These are phyloP conservation scores for Coreius guichenoti DNA, from an alignment of 2,797 vertebrate species.

Conservation along the genomic window DNA sequence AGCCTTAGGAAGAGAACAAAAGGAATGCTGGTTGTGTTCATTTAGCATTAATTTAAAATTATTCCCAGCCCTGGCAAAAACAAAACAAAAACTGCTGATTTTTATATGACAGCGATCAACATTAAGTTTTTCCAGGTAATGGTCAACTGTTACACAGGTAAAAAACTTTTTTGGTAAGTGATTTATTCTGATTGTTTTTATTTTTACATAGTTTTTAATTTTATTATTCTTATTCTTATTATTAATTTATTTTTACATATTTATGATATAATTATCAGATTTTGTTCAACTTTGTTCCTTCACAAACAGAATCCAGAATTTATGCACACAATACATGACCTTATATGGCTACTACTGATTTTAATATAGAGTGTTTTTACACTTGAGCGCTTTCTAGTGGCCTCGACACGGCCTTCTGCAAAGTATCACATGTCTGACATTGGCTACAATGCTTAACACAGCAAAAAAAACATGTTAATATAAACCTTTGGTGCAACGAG, in stretches of 20 bases:
- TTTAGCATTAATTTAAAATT: too few relatives aligned
- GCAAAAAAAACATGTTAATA: neutral
- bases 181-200: neutral
- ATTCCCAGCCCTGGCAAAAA: too few relatives aligned
- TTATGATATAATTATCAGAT: neutral
- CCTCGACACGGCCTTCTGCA: neutral
- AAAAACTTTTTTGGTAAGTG: neutral
- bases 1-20: too few relatives aligned
- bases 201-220: neutral
- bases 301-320: neutral
- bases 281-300: neutral
- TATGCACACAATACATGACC: neutral
- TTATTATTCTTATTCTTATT: too few relatives aligned
- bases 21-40: too few relatives aligned
- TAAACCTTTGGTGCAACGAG: neutral
- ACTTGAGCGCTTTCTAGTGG: neutral
- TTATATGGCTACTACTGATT: neutral
- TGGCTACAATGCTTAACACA: neutral
- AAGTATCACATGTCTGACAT: neutral
- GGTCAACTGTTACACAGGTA: neutral
- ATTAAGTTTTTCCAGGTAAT: neutral
- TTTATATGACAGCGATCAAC: too few relatives aligned
- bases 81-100: too few relatives aligned
- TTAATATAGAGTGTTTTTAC: neutral
- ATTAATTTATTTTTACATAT: too few relatives aligned